Conservation (phyloP, 2,888 invertebrate genomes). For the Acrobasis repandana region DNA sequence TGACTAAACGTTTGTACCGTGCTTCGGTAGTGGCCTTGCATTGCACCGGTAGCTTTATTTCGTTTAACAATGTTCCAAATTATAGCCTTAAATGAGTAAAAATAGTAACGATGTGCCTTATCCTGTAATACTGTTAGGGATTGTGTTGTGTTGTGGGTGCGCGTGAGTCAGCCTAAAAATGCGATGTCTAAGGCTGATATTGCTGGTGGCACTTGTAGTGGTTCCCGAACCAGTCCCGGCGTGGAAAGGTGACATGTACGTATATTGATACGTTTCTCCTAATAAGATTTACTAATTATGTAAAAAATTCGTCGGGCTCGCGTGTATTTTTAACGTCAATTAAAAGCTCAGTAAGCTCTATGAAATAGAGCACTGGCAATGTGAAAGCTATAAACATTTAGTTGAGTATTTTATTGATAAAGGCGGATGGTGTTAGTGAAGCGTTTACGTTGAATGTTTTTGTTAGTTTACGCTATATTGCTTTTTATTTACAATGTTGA, state of each 20-base stretch:
- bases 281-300: neutral
- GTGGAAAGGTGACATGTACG: slow-evolving; percentile 65
- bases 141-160: slow-evolving; percentile 40
- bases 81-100: slow-evolving; percentile 53
- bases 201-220: slow-evolving; percentile 59
- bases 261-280: slow-evolving; percentile 9
- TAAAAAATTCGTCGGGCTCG: neutral
- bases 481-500: no score
- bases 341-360: neutral
- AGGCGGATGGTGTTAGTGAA: neutral
- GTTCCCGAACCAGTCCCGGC: slow-evolving; percentile 65
- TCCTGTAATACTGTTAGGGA: slow-evolving; percentile 53
- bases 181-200: slow-evolving; percentile 55
- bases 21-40: slow-evolving; percentile 69
- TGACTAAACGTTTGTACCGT: slow-evolving; percentile 53
- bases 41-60: slow-evolving; percentile 50
- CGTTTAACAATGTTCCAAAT: slow-evolving; percentile 32
- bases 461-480: neutral
- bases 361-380: slow-evolving; percentile 1
- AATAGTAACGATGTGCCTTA: slow-evolving; percentile 75
- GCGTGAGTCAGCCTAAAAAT: slow-evolving; percentile 61
- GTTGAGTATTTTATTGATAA: neutral
- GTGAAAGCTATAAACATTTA: slow-evolving; percentile 3
- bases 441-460: neutral
- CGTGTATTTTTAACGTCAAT: neutral